Evolutionary conservation across 2,888 invertebrate species (phyloP).

Genomic region (Macropis europaea): DNA sequence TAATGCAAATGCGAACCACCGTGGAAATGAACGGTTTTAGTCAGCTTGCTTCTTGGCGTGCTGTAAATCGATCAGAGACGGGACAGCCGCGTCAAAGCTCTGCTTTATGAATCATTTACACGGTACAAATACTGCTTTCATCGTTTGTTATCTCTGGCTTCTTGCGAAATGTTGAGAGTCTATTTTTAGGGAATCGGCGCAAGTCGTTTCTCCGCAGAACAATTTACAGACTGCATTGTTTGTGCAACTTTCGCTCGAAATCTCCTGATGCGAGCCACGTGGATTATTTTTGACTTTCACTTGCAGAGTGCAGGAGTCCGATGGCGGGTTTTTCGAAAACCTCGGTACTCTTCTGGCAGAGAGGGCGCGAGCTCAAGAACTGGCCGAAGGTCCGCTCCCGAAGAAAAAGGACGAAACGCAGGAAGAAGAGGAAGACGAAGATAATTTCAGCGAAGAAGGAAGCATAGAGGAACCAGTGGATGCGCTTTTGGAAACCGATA

Average conservation of each 20-base stretch:
- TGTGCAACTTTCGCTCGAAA: no score
- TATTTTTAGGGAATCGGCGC: background rate
- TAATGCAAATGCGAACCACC: no score
- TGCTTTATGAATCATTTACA: background rate
- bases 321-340: conserved; percentile 92
- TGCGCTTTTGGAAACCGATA: conserved; percentile 84
- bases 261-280: no score
- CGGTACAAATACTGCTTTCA: background rate
- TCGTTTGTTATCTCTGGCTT: background rate
- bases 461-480: conserved; percentile 78
- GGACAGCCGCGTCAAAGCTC: background rate
- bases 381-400: conserved; percentile 70
- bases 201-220: background rate
- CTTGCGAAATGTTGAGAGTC: no score
- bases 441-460: conserved; percentile 56
- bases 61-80: conserved; percentile 4
- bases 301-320: conserved; percentile 89
- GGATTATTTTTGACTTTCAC: background rate
- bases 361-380: conserved; percentile 70
- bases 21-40: background rate
- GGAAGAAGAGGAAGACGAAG: conserved; percentile 77
- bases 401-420: conserved; percentile 75
- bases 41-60: background rate
- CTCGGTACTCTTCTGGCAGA: conserved; percentile 86
- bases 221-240: background rate